Percentiles rank a stretch among this genome's conserved stretches.
These are phyloP conservation scores for Nansenia antarctica DNA, from an alignment of 2,113 vertebrate genomes.

Conservation along the genomic window DNA sequence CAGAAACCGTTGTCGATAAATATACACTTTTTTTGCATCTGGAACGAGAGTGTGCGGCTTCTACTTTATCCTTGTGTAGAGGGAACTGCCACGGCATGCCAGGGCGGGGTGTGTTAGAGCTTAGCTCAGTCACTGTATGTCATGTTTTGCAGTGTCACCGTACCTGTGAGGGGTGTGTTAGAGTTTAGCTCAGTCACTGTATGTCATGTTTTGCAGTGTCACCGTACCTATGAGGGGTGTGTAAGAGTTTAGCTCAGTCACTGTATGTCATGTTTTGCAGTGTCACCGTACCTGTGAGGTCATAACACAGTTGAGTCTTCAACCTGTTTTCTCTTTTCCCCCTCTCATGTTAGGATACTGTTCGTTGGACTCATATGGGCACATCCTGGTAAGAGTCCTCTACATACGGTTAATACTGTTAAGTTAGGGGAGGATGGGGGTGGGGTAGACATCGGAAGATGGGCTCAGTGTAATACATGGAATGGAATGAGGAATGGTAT, in stretches of 20 bases:
- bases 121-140: too few species aligned
- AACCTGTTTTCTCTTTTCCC: neutral
- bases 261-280: neutral
- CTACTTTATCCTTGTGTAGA: neutral
- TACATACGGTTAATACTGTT: too few species aligned
- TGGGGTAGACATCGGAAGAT: too few species aligned
- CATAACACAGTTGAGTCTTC: neutral
- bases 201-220: neutral
- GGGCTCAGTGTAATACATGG: too few species aligned
- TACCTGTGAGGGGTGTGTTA: neutral
- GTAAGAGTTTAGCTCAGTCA: neutral
- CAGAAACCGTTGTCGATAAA: too few species aligned
- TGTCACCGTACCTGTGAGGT: neutral
- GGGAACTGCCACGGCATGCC: neutral
- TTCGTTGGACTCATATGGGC: conserved; percentile 79
- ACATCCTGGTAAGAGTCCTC: conserved; percentile 70
- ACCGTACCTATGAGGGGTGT: neutral
- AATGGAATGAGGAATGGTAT: too few species aligned
- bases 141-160: neutral
- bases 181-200: neutral
- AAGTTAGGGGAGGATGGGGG: too few species aligned
- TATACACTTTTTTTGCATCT: too few species aligned
- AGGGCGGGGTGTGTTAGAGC: neutral
- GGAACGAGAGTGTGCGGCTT: too few species aligned
- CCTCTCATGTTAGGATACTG: conserved; percentile 77